A percentile compares a stretch with the other conserved stretches of the same genome.
Conservation (phyloP, 2,113 vertebrate species). For the Colistium nudipinnis region DNA sequence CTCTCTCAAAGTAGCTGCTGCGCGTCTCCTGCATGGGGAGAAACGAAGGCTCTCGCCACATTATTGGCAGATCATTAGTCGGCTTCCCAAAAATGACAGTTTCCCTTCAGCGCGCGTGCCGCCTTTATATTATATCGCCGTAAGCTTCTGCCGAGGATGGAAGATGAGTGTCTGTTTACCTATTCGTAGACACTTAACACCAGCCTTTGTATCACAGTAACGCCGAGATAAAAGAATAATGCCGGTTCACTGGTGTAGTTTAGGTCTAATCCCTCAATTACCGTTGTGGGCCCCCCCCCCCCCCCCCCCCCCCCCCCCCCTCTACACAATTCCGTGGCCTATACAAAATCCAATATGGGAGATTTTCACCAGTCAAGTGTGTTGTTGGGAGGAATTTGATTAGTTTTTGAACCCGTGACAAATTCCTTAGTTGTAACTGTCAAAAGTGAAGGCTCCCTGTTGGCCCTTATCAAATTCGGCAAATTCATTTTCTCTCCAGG, state of each 20-base stretch:
- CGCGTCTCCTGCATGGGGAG: constrained; percentile 2
- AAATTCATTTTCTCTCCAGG: constrained; percentile 82
- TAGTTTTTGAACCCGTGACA: constrained; percentile 82
- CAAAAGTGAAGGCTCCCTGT: constrained; percentile 83
- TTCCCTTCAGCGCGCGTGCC: constrained; percentile 13
- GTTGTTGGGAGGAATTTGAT: constrained; percentile 80
- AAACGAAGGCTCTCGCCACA: not conserved
- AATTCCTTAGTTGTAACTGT: constrained; percentile 82
- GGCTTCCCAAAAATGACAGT: constrained; percentile 22
- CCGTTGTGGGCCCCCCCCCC: constrained; percentile 64
- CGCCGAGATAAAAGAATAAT: constrained; percentile 67
- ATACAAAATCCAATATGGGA: constrained; percentile 78
- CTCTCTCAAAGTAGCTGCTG: constrained; percentile 8
- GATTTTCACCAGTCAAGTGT: constrained; percentile 80
- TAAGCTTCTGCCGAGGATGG: constrained; percentile 43
- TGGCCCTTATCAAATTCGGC: constrained; percentile 83
- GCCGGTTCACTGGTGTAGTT: constrained; percentile 63
- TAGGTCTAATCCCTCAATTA: constrained; percentile 81
- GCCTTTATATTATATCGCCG: constrained; percentile 20
- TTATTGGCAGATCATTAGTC: constrained; percentile 15
- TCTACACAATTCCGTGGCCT: constrained; percentile 64
- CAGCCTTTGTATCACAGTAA: constrained; percentile 58
- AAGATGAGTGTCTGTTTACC: constrained; percentile 57
- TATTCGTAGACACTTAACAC: constrained; percentile 61
- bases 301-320: constrained; percentile 62